Conservation (phyloP, 2,113 vertebrate species). For the Microcebus murinus region DNA sequence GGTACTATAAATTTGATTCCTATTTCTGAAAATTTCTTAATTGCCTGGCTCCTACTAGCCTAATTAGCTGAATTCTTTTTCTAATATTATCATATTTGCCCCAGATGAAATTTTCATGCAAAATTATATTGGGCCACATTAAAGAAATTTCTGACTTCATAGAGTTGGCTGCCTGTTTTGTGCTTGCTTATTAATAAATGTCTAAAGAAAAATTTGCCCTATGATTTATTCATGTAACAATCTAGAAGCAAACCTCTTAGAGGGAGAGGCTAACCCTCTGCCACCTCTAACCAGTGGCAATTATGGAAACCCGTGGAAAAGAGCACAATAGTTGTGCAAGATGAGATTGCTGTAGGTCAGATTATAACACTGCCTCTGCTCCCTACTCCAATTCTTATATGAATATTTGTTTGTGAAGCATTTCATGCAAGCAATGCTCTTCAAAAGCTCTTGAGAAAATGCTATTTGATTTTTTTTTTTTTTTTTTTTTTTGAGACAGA, state of each 20-base stretch:
- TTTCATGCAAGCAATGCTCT: slow-evolving; percentile 23
- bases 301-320: slow-evolving; percentile 4
- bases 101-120: not conserved
- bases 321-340: not conserved
- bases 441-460: slow-evolving; percentile 34
- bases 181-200: slow-evolving; percentile 32
- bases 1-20: not conserved
- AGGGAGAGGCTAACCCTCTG: not conserved
- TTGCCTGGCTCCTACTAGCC: not conserved
- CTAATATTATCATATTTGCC: slow-evolving; percentile 46
- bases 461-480: not conserved
- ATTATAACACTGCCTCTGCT: not conserved
- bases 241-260: not conserved
- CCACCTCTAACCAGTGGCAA: not conserved
- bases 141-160: slow-evolving; percentile 30
- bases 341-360: not conserved
- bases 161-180: not conserved
- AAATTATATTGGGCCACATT: slow-evolving; percentile 41
- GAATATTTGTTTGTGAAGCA: slow-evolving; percentile 24
- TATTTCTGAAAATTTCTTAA: slow-evolving; percentile 38
- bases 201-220: slow-evolving; percentile 28
- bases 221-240: not conserved
- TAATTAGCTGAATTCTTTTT: slow-evolving; percentile 46
- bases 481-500: too few relatives aligned
- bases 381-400: not conserved